Conservation (phyloP, 2,888 invertebrate species). For the Euzophera pinguis region DNA sequence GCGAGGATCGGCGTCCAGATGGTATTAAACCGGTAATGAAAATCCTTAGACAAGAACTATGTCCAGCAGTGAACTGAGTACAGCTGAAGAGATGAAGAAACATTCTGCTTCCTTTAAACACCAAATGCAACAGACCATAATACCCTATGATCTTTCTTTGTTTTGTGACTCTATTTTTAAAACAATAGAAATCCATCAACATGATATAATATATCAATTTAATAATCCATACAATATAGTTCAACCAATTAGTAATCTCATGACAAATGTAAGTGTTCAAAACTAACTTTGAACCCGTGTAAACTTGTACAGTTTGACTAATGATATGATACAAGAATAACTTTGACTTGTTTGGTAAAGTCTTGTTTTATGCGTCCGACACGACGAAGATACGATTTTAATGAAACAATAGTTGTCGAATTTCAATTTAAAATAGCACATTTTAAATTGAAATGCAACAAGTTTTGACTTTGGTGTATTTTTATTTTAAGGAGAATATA, state of each 20-base stretch:
- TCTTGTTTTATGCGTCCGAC: conserved; percentile 24
- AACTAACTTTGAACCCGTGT: conserved; percentile 47
- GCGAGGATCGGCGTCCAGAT: too few species aligned
- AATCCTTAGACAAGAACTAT: too few species aligned
- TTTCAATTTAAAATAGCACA: too few species aligned
- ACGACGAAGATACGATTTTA: conserved; percentile 24
- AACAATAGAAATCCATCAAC: not conserved
- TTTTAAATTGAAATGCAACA: too few species aligned
- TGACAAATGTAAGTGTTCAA: conserved; percentile 45
- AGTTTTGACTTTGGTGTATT: too few species aligned
- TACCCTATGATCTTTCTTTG: not conserved
- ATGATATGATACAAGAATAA: conserved; percentile 63
- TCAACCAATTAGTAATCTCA: conserved; percentile 46
- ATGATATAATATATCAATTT: not conserved
- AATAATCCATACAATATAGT: conserved; percentile 3
- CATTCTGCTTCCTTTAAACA: too few species aligned
- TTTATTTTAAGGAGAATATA: too few species aligned
- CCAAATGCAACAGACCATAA: too few species aligned
- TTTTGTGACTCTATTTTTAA: not conserved
- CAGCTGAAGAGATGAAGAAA: too few species aligned
- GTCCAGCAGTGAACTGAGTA: too few species aligned
- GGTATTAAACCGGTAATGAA: too few species aligned
- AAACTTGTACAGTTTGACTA: conserved; percentile 61
- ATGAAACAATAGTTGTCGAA: too few species aligned
- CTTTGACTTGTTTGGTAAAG: conserved; percentile 54